Base-by-base conservation (phyloP, 2,113 vertebrate genomes). In the Xyliphius kryptos region DNA sequence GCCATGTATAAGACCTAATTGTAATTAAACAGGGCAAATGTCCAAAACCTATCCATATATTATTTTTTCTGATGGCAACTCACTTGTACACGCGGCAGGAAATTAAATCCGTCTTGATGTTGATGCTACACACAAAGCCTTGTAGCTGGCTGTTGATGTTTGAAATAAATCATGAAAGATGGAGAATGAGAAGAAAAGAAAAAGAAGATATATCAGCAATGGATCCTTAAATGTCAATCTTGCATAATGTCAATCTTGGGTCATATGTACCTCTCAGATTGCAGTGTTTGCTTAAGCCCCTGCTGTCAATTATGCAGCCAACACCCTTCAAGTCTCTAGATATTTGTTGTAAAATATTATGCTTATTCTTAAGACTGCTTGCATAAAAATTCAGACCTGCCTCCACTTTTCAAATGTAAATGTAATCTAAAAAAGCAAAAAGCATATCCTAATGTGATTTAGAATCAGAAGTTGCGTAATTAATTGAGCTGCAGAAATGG, bases 61-160 rank as follows among this genome's bases (percentile, higher is more conserved):
- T n/a, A n/a, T n/a, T n/a, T n/a, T n/a, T n/a, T n/a, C n/a, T n/a
- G n/a, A n/a, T n/a, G n/a, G n/a, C n/a, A n/a, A n/a, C n/a, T n/a
- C n/a, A n/a, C n/a, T n/a, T n/a, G n/a, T n/a, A n/a, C n/a, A n/a
- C n/a, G n/a, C n/a, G 53, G 53, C 47, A 14, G 43, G 53, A 65
- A 56, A n/a, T n/a, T 65, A 64, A 64, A 56, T 65, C 63, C 5
- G 63, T 65, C 63, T 56, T 44, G 32, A 49, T 65, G 63, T 65
- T 56, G 53, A 56, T 56, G 53, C 17, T 65, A 53, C 44, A 56
- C 32, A 48, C 63, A 48, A 53, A 49, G 53, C 56, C 26, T 56
- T 19, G 63, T 65, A 65, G 63, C 52, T 40, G 63, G 63, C 32
- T 65, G 46, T 38, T 53, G 19, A 19, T 41, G 37, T 43, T 56